Conservation (phyloP, 2,797 vertebrate species). For the Rhinichthys osculus region DNA sequence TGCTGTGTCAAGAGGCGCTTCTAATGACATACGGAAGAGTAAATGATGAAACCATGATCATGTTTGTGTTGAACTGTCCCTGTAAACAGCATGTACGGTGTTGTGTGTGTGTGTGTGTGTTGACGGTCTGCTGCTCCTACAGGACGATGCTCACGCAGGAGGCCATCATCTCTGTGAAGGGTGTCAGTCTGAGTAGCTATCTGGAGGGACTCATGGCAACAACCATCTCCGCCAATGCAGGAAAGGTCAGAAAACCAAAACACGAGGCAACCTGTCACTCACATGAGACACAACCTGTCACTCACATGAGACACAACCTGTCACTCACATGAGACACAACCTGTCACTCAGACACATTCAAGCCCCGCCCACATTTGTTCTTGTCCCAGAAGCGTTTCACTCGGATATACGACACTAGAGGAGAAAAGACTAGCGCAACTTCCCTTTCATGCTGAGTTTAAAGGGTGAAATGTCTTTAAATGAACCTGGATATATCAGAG, state of each 20-base stretch:
- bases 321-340: background rate
- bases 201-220: constrained; percentile 94
- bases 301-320: background rate
- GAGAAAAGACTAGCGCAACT: no score
- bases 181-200: constrained; percentile 96
- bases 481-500: no score
- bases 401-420: background rate
- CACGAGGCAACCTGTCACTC: background rate
- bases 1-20: no score
- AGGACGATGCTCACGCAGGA: constrained; percentile 96
- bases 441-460: no score
- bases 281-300: background rate
- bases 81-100: background rate
- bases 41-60: background rate
- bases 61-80: no score
- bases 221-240: constrained; percentile 94
- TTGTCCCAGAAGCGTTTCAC: background rate
- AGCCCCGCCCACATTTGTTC: background rate
- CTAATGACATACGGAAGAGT: background rate
- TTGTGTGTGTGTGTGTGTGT: background rate
- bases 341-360: background rate
- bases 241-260: constrained; percentile 81
- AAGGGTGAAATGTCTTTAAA: no score
- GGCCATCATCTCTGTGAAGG: constrained; percentile 97
- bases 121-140: background rate